A percentile compares a stretch with the other conserved stretches of the same genome.
Conservation (phyloP, 2,113 vertebrate genomes). For the Mastomys coucha region DNA sequence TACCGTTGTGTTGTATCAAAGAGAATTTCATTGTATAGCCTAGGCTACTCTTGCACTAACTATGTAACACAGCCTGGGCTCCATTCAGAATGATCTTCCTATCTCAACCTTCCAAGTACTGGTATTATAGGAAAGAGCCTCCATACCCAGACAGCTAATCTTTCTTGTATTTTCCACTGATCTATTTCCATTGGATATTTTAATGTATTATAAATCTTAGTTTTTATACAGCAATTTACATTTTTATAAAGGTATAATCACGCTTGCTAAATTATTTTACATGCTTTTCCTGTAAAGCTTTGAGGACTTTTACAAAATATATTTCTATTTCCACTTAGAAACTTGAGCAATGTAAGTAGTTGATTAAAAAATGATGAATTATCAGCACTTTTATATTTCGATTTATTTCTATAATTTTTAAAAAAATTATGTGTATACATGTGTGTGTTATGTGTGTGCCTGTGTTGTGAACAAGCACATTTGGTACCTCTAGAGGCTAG, state of each 20-base stretch:
- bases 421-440: too few species aligned
- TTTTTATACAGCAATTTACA: not conserved
- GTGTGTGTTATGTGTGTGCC: not conserved
- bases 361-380: not conserved
- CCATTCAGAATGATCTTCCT: not conserved
- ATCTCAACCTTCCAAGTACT: not conserved
- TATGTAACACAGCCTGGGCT: not conserved
- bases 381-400: not conserved
- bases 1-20: not conserved
- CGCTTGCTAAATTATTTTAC: not conserved
- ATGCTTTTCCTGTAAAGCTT: not conserved
- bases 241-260: constrained; percentile 11
- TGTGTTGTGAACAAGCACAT: not conserved
- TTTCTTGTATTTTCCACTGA: not conserved
- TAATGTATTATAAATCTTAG: not conserved
- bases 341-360: not conserved
- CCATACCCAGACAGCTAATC: not conserved
- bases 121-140: not conserved
- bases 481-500: not conserved
- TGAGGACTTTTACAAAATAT: not conserved
- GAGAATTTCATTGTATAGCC: not conserved
- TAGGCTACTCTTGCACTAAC: not conserved
- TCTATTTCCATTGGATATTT: not conserved
- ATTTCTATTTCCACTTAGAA: not conserved
- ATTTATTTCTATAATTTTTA: not conserved